Percentiles rank a stretch among this genome's conserved stretches.
phyloP scores from a whole-genome alignment of 2,797 vertebrate species.

The Platyrinchus mystaceus region DNA sequence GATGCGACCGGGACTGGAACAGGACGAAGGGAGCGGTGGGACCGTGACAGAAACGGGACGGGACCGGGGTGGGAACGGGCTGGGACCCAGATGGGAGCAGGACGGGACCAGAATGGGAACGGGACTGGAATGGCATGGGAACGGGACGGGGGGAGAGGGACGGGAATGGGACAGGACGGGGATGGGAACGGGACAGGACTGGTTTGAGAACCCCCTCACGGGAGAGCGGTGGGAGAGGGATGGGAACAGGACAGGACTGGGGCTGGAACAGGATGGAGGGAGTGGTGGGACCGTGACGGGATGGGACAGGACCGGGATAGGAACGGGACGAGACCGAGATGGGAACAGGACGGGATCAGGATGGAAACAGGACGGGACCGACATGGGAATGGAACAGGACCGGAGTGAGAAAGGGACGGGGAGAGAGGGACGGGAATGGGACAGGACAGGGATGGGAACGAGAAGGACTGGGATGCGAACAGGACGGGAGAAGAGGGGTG shows the following conservation, averaged over 20 bases:
- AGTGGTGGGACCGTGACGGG: no score
- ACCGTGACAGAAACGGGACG: no score
- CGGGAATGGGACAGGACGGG: neutral
- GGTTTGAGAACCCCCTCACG: no score
- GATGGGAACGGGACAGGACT: neutral
- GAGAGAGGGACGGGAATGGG: neutral
- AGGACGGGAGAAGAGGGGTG: no score
- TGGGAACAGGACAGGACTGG: no score
- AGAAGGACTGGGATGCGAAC: no score
- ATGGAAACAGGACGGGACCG: neutral
- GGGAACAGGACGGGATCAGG: neutral
- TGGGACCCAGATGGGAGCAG: neutral
- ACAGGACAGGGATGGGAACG: neutral
- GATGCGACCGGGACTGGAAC: neutral
- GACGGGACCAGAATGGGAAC: neutral
- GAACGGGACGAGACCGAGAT: neutral
- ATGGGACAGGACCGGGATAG: neutral
- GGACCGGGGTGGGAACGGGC: neutral
- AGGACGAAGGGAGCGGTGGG: neutral
- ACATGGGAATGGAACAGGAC: accelerated
- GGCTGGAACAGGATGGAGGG: neutral
- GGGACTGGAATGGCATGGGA: neutral
- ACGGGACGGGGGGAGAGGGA: neutral
- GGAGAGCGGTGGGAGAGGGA: neutral
- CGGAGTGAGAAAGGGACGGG: no score